phyloP scores from a whole-genome alignment of 2,113 vertebrate species.

The Rhabdornis inornatus region DNA sequence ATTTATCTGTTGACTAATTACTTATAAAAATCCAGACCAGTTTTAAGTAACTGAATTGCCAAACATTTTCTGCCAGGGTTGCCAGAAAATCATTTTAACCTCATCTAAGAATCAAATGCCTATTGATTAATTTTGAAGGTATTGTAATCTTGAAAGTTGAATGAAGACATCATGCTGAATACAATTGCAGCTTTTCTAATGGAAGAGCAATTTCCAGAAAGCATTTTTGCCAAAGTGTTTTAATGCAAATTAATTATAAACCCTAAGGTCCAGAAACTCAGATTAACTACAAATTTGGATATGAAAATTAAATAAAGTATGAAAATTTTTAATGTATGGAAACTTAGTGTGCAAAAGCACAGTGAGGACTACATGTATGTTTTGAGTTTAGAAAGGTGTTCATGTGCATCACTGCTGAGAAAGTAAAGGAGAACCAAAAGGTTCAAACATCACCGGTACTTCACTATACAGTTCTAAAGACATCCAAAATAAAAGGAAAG shows the following conservation, averaged over 20 bases:
- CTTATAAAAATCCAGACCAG: not conserved
- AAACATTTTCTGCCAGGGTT: not conserved
- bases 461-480: not conserved
- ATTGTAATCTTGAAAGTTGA: conserved; percentile 47
- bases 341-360: not conserved
- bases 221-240: conserved; percentile 23
- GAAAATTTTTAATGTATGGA: not conserved
- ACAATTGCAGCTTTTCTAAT: conserved; percentile 38
- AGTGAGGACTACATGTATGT: too few species aligned
- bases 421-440: not conserved
- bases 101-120: conserved; percentile 39
- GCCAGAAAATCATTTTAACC: conserved; percentile 29
- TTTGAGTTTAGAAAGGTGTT: not conserved
- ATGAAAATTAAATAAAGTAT: not conserved
- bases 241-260: conserved; percentile 35
- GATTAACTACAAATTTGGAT: conserved; percentile 1
- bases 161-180: conserved; percentile 39
- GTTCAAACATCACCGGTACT: not conserved
- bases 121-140: conserved; percentile 45
- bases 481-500: not conserved
- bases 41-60: not conserved
- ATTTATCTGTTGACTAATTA: not conserved
- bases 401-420: not conserved
- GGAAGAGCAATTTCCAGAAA: conserved; percentile 3
- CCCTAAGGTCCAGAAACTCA: conserved; percentile 22